phyloP scores from a whole-genome alignment of 1,140 invertebrate genomes.

The Drosophila pallidifrons region DNA sequence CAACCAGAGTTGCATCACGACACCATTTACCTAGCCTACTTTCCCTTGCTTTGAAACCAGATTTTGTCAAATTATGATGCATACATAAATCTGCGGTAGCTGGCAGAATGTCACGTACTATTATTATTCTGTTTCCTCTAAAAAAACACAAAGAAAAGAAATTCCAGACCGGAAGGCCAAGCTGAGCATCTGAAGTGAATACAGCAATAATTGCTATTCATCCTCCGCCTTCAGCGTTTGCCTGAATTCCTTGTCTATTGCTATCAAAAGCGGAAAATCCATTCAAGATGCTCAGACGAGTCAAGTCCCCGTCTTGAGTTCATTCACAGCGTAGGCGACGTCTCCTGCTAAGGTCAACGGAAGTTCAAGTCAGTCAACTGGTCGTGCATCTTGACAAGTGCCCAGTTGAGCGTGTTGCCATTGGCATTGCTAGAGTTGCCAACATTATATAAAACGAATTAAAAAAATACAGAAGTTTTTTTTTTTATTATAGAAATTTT shows the following conservation, averaged over 20 bases:
- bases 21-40: conserved; percentile 13
- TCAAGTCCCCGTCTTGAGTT: conserved; percentile 17
- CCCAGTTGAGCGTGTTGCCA: not conserved
- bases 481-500: no score
- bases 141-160: not conserved
- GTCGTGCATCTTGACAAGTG: conserved; percentile 27
- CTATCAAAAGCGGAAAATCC: conserved; percentile 17
- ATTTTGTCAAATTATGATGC: not conserved
- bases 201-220: conserved; percentile 1
- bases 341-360: conserved; percentile 45
- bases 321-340: conserved; percentile 24
- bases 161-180: not conserved
- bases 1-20: conserved; percentile 23
- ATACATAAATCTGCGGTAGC: not conserved
- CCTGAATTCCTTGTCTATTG: not conserved
- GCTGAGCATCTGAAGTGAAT: not conserved
- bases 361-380: conserved; percentile 22
- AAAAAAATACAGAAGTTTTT: not conserved
- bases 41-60: conserved; percentile 6
- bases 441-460: not conserved
- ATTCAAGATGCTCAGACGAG: conserved; percentile 12
- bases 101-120: not conserved
- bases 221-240: conserved; percentile 1
- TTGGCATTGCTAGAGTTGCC: conserved; percentile 11
- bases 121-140: not conserved